A percentile compares a stretch with the other conserved stretches of the same genome.
Evolutionary conservation across 2,113 vertebrate species (phyloP).

Genomic region (Phainopepla nitens): DNA sequence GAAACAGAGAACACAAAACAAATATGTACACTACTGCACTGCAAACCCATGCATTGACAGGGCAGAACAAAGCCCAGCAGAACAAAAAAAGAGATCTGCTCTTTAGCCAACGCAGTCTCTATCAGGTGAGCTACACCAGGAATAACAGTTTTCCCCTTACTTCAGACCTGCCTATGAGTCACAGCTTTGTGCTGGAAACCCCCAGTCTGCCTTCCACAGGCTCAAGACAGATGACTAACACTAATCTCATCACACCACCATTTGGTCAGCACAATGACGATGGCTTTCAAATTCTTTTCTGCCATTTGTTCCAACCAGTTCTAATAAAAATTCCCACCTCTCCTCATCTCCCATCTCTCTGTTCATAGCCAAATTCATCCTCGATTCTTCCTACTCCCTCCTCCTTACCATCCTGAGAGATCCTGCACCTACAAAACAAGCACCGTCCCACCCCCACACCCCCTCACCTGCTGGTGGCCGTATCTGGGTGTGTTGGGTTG

Average conservation of each 20-base stretch:
- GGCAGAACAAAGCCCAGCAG: neutral
- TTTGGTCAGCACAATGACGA: neutral
- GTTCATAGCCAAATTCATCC: neutral
- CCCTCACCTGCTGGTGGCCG: constrained; percentile 82
- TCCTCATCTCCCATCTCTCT: neutral
- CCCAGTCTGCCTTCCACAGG: neutral
- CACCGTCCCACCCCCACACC: rapidly evolving
- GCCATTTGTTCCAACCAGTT: neutral
- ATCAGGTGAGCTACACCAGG: neutral
- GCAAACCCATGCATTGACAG: neutral
- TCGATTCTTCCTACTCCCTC: neutral
- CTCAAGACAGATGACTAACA: constrained; percentile 56
- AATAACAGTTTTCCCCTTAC: neutral
- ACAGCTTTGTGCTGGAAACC: constrained; percentile 12
- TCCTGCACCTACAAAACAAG: neutral
- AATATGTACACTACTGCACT: neutral
- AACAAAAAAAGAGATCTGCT: neutral
- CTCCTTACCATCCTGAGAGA: neutral
- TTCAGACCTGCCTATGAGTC: neutral
- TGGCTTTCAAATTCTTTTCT: neutral
- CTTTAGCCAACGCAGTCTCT: neutral
- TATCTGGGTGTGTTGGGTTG: constrained; percentile 69
- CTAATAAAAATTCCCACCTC: neutral
- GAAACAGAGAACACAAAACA: neutral
- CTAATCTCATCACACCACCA: neutral